Conservation (phyloP, 2,113 vertebrate genomes). For the Festucalex cinctus region DNA sequence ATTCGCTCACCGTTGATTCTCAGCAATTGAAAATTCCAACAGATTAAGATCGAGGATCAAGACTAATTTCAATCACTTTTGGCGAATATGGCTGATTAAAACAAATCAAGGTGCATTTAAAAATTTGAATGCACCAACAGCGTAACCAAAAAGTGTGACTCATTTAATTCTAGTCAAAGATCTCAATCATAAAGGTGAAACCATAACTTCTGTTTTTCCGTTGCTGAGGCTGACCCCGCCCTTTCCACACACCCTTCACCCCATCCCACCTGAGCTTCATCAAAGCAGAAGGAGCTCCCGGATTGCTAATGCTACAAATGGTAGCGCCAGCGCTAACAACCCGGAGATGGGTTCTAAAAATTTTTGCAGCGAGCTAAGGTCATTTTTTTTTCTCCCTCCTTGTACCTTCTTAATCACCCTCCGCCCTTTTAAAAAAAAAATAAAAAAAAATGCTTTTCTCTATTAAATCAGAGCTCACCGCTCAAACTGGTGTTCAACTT, state of each 20-base stretch:
- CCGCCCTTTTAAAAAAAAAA: conserved; percentile 3
- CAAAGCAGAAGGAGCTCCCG: conserved; percentile 94
- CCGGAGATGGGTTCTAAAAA: conserved; percentile 86
- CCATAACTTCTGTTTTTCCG: conserved; percentile 60
- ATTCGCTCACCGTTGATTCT: neutral
- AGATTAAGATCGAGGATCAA: too few species aligned
- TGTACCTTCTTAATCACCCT: conserved; percentile 77
- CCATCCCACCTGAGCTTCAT: conserved; percentile 83
- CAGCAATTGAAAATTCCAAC: too few species aligned
- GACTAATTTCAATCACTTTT: too few species aligned
- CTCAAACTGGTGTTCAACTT: conserved; percentile 99
- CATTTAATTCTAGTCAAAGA: conserved; percentile 27
- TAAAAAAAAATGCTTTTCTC: conserved; percentile 92
- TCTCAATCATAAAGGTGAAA: conserved; percentile 73
- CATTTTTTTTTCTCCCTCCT: conserved; percentile 67
- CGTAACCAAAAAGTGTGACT: neutral
- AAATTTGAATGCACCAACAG: neutral
- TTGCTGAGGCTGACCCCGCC: conserved; percentile 72
- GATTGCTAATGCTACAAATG: conserved; percentile 93
- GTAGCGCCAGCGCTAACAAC: conserved; percentile 94
- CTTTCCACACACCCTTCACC: conserved; percentile 5
- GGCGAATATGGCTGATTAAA: neutral
- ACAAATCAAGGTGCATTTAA: neutral
- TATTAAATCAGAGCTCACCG: conserved; percentile 98
- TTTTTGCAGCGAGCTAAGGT: conserved; percentile 94